Conservation (phyloP, 2,888 invertebrate genomes). For the Micoletzkya japonica region DNA sequence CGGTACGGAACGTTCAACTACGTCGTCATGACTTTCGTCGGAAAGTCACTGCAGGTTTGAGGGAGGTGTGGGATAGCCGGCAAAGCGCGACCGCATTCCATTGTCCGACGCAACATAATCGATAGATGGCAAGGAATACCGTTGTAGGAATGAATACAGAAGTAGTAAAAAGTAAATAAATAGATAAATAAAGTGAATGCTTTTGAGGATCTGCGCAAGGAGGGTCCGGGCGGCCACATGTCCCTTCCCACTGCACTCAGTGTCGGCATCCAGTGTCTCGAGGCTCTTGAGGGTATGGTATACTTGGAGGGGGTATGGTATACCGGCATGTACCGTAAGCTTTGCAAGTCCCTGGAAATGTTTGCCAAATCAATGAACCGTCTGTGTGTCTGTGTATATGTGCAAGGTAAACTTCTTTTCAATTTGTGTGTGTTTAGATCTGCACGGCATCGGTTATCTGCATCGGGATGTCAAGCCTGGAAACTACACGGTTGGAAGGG, state of each 20-base stretch:
- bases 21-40: slow-evolving; percentile 41
- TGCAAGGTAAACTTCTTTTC: neutral
- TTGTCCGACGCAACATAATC: neutral
- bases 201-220: slow-evolving; percentile 39
- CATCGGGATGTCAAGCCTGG: slow-evolving; percentile 38
- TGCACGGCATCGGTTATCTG: slow-evolving; percentile 23
- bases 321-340: neutral
- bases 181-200: too few species aligned
- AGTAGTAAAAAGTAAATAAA: too few species aligned
- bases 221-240: slow-evolving; percentile 42
- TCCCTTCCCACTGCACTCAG: slow-evolving; percentile 45
- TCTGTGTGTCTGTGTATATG: neutral
- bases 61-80: neutral
- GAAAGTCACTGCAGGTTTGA: slow-evolving; percentile 1
- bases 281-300: slow-evolving; percentile 37
- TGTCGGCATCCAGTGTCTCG: slow-evolving; percentile 42
- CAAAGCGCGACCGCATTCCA: neutral
- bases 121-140: too few species aligned
- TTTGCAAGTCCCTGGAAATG: too few species aligned
- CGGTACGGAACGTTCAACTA: slow-evolving; percentile 36
- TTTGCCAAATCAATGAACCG: neutral
- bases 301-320: neutral
- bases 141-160: too few species aligned
- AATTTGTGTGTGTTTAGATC: slow-evolving; percentile 14
- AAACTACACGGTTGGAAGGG: slow-evolving; percentile 48